phyloP scores from a whole-genome alignment of 2,113 vertebrate species.

The Microtus ochrogaster region DNA sequence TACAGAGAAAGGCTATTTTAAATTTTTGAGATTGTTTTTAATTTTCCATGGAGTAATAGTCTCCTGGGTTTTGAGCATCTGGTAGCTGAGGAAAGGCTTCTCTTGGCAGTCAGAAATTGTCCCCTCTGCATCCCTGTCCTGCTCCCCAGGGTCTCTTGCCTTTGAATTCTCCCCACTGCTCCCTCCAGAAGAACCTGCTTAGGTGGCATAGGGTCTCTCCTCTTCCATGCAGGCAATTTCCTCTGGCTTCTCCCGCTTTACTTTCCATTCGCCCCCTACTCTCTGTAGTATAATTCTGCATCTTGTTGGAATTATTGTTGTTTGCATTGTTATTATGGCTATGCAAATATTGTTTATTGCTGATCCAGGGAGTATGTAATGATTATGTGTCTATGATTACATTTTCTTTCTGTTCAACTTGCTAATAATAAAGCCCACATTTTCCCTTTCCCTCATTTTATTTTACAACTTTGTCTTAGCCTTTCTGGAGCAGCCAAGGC shows the following conservation, averaged over 20 bases:
- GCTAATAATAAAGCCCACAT: neutral
- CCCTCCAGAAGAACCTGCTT: neutral
- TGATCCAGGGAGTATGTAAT: neutral
- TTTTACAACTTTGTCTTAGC: neutral
- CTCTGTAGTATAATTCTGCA: neutral
- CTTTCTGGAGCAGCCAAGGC: neutral
- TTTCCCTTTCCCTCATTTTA: neutral
- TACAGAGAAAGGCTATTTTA: neutral
- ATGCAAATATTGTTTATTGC: constrained; percentile 29
- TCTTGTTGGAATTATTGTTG: neutral
- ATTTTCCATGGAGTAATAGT: neutral
- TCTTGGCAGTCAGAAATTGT: no score
- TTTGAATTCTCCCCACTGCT: neutral
- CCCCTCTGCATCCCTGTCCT: fast-evolving
- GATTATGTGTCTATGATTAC: neutral
- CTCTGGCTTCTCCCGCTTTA: neutral
- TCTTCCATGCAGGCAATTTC: no score
- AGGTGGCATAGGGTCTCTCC: neutral
- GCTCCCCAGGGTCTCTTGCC: neutral
- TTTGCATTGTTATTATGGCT: neutral
- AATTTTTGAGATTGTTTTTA: constrained; percentile 7
- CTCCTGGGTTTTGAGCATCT: neutral
- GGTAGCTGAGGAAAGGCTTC: neutral
- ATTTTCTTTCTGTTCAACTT: constrained; percentile 1
- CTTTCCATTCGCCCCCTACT: neutral